phyloP scores from a whole-genome alignment of 2,888 invertebrate genomes.

The Autographa gamma region DNA sequence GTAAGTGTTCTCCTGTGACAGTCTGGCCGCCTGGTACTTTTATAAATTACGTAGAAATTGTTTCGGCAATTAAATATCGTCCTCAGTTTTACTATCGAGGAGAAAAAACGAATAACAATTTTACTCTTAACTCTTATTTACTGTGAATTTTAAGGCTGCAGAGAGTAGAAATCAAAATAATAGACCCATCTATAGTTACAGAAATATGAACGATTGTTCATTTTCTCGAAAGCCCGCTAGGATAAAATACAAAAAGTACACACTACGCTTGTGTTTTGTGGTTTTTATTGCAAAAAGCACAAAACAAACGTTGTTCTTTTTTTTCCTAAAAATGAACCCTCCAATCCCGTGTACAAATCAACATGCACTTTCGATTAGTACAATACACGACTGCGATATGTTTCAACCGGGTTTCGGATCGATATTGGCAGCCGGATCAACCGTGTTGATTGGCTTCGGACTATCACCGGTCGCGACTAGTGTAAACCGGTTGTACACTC shows the following conservation, averaged over 20 bases:
- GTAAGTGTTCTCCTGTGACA: constrained; percentile 51
- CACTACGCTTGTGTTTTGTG: neutral
- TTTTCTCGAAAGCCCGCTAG: neutral
- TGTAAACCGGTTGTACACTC: constrained; percentile 55
- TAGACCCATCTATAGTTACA: neutral
- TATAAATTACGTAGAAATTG: constrained; percentile 39
- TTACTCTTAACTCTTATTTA: too few species aligned
- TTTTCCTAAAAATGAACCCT: constrained; percentile 37
- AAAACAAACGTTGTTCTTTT: constrained; percentile 10
- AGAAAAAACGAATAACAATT: too few species aligned
- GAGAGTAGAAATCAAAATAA: neutral
- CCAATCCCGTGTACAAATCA: constrained; percentile 47
- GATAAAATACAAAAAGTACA: neutral
- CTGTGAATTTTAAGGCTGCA: neutral
- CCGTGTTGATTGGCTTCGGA: constrained; percentile 76
- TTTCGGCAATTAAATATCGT: constrained; percentile 25
- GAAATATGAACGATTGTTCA: neutral
- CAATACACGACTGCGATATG: constrained; percentile 48
- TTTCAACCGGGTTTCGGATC: constrained; percentile 53
- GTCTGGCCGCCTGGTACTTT: constrained; percentile 45
- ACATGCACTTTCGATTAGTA: constrained; percentile 54
- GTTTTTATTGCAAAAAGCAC: constrained; percentile 29
- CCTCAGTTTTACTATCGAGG: too few species aligned
- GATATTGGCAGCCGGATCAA: constrained; percentile 65
- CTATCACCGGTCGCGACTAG: constrained; percentile 56